Conservation (phyloP, 1,140 invertebrate genomes). For the Bombus confusus region DNA sequence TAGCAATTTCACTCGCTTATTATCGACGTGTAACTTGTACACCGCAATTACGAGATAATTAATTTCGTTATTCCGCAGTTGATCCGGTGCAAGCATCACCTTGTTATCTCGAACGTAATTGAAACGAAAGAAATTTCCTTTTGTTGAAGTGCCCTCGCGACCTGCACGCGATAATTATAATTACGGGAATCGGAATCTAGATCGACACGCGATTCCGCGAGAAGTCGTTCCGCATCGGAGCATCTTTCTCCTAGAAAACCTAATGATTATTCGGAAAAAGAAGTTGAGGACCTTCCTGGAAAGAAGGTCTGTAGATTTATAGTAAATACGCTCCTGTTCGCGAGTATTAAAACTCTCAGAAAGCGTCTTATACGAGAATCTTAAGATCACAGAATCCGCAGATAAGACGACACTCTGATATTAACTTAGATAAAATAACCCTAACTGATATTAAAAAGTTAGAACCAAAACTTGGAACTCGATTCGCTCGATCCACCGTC, state of each 20-base stretch:
- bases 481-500: not conserved
- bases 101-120: conserved; percentile 20
- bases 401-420: no score
- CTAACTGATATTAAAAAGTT: not conserved
- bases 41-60: conserved; percentile 30
- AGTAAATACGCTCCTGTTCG: not conserved
- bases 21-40: not conserved
- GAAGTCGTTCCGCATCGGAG: not conserved
- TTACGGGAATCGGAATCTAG: not conserved
- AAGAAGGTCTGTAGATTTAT: not conserved
- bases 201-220: not conserved
- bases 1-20: not conserved
- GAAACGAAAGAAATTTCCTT: conserved; percentile 17
- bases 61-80: conserved; percentile 20
- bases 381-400: no score
- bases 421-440: not conserved
- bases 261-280: not conserved
- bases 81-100: not conserved
- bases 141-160: not conserved
- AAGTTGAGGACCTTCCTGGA: not conserved
- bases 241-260: not conserved
- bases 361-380: not conserved
- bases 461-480: not conserved
- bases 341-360: not conserved
- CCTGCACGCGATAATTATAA: conserved; percentile 12